These are phyloP conservation scores for Leptatherina wallacei DNA, from an alignment of 2,797 vertebrate genomes.

Conservation along the genomic window DNA sequence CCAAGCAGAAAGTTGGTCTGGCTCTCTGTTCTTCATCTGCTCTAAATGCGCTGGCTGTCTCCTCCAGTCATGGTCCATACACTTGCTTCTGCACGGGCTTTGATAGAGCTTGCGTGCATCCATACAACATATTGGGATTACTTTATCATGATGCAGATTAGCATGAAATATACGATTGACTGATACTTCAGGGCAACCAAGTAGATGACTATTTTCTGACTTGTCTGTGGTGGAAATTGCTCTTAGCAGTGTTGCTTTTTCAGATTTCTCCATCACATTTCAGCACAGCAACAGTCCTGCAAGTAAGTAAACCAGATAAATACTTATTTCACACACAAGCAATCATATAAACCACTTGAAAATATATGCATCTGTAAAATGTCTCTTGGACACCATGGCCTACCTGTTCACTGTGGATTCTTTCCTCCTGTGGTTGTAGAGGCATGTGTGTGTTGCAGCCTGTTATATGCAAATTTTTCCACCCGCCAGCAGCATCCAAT, in stretches of 20 bases:
- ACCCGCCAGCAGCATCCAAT: constrained; percentile 42
- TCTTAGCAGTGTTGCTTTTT: constrained; percentile 12
- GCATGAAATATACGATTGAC: constrained; percentile 14
- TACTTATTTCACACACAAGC: neutral
- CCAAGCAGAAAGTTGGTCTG: neutral
- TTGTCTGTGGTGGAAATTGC: neutral
- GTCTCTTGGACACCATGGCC: neutral
- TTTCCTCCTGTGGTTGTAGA: constrained; percentile 30
- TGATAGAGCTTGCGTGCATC: constrained; percentile 4
- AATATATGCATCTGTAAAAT: neutral
- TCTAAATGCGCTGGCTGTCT: neutral
- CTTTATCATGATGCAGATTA: neutral
- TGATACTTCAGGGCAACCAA: constrained; percentile 6
- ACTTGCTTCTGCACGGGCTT: neutral
- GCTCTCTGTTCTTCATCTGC: neutral
- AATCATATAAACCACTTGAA: neutral
- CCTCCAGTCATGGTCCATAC: neutral
- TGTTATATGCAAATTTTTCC: constrained; percentile 75
- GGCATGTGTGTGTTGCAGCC: constrained; percentile 41
- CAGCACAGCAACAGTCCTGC: constrained; percentile 5
- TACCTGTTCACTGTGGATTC: constrained; percentile 48
- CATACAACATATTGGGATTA: neutral
- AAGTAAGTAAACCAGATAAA: constrained; percentile 3
- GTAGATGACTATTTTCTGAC: neutral
- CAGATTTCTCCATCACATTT: constrained; percentile 47